These are phyloP conservation scores for Ophiodon elongatus DNA, from an alignment of 2,113 vertebrate genomes.

Conservation along the genomic window DNA sequence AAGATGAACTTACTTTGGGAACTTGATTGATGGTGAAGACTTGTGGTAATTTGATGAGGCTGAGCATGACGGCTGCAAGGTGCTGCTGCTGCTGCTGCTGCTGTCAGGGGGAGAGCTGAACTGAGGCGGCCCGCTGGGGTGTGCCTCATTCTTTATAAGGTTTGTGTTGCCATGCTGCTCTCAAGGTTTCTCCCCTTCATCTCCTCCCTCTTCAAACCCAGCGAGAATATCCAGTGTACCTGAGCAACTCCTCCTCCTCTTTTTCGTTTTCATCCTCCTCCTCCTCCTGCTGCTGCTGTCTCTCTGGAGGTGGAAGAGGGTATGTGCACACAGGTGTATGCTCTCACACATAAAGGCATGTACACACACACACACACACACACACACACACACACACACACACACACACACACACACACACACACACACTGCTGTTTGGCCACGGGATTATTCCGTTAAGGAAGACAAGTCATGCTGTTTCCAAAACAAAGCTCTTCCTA, in stretches of 20 bases:
- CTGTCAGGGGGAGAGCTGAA: constrained; percentile 22
- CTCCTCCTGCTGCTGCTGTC: not conserved
- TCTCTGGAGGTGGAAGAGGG: constrained; percentile 32
- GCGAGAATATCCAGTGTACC: constrained; percentile 63
- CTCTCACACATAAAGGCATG: constrained; percentile 29
- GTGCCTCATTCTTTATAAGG: constrained; percentile 51
- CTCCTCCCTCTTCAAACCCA: constrained; percentile 56
- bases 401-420: constrained; percentile 23
- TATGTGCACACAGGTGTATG: constrained; percentile 32
- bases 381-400: constrained; percentile 16
- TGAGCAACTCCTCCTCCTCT: constrained; percentile 47
- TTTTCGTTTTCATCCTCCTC: constrained; percentile 37
- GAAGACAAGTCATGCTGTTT: constrained; percentile 1
- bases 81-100: constrained; percentile 31
- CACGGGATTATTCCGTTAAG: no score
- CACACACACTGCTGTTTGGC: no score
- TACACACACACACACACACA: not conserved
- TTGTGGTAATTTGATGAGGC: constrained; percentile 85
- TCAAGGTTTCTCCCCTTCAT: constrained; percentile 54
- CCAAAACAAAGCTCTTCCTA: constrained; percentile 20
- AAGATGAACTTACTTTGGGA: constrained; percentile 89
- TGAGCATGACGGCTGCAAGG: constrained; percentile 84
- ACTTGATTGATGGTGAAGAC: constrained; percentile 90
- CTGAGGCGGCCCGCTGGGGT: constrained; percentile 18
- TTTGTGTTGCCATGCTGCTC: constrained; percentile 66